Evolutionary conservation across 1,140 invertebrate species (phyloP), one percentile per base, ranked within the genome.

Genomic region (Diploscapter pachys): DNA sequence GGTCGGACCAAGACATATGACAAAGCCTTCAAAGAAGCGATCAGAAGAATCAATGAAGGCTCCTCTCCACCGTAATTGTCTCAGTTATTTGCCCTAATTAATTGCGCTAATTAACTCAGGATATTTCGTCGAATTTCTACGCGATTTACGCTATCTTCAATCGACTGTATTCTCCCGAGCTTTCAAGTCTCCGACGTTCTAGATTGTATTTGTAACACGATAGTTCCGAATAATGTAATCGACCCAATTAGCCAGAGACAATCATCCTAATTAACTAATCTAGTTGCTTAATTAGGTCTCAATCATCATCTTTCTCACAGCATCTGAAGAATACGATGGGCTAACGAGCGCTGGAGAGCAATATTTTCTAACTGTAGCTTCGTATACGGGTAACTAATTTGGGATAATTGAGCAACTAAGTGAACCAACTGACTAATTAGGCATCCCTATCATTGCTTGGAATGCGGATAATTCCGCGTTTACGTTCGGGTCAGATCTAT

Each of bases 391-490:
- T 31, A 31, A 31, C 31, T 31, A 31, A 31, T 31, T 31, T 31
- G 31, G 31, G 31, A 31, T 31, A 31, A 31, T 31, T 31, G 31
- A 31, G 31, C 1, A 31, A 31, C 1, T 31, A 31, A 31, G 31
- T 31, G 31, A 31, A 31, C 1, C 31, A 31, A 31, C 1, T 31
- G 31, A 31, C 31, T 31, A 31, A 31, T 31, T 31, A 31, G 31
- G 83, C 53, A 84, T 85, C 67, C 82, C 82, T 5, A 85, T 84
- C 31, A 80, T 84, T 56, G 78, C 82, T 8, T 84, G 83, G 83
- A 84, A 84, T 73, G 81, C 82, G 5, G 82, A 84, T 62, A 84
- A 84, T 65, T 68, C 83, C 56, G 82, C 80, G 4, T 83, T 78
- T 55, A 78, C 72, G 11, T 72, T 78, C 62, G 67, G 64, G 68